A percentile compares a stretch with the other conserved stretches of the same genome.
These are phyloP conservation scores for Daboia siamensis DNA, from an alignment of 2,113 vertebrate genomes.

Conservation along the genomic window DNA sequence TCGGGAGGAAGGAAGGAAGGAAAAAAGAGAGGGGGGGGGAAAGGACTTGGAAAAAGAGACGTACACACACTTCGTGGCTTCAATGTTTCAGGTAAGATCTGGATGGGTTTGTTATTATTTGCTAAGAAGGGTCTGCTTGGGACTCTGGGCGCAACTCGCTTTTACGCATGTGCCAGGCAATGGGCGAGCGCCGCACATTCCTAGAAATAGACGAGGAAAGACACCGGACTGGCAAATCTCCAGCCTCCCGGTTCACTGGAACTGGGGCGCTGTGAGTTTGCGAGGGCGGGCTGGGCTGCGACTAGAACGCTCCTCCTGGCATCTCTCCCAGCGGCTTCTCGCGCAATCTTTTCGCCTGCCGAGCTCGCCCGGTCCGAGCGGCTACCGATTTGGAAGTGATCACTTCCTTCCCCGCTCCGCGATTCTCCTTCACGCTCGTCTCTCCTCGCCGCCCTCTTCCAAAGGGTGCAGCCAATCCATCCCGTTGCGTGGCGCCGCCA, in stretches of 20 bases:
- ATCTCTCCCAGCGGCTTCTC: too few relatives aligned
- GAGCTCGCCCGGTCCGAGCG: neutral
- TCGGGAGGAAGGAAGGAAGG: conserved; percentile 76
- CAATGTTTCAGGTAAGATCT: conserved; percentile 92
- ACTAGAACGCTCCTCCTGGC: conserved; percentile 10
- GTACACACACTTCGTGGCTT: conserved; percentile 65
- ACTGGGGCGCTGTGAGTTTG: conserved; percentile 13
- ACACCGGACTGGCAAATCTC: conserved; percentile 26
- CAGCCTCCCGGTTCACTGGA: conserved; percentile 24
- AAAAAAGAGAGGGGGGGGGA: conserved; percentile 60
- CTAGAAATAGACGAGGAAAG: conserved; percentile 25
- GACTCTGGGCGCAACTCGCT: conserved; percentile 86
- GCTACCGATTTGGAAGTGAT: neutral
- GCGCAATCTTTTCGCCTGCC: neutral
- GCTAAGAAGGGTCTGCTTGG: conserved; percentile 81
- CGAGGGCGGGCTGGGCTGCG: conserved; percentile 13
- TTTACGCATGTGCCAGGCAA: conserved; percentile 94
- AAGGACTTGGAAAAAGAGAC: conserved; percentile 41
- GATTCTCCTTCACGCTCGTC: conserved; percentile 1
- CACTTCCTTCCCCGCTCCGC: neutral
- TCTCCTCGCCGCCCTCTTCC: conserved; percentile 23
- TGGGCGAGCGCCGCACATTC: conserved; percentile 75
- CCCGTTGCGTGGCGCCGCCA: conserved; percentile 19
- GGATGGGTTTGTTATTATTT: conserved; percentile 83
- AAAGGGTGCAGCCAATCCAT: conserved; percentile 12